Base-by-base conservation (phyloP, 2,888 invertebrate genomes). In the Escarpia spicata region DNA sequence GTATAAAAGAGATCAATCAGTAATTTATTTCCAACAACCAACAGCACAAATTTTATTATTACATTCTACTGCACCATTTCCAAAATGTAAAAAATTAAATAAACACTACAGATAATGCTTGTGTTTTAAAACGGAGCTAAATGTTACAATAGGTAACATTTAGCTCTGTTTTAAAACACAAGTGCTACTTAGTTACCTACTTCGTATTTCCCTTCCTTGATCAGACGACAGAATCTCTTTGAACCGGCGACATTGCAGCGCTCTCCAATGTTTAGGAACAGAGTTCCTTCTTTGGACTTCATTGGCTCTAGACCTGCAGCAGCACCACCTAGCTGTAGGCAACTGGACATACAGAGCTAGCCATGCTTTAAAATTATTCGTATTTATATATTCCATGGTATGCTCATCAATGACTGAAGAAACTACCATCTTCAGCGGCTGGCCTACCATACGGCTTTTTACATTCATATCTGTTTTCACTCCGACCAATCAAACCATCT, bases 231-330 rank as follows among this genome's bases (percentile, higher is more conserved):
- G 95, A 97, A 97, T 92, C 95, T 95, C 93, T 96, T 96, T 3
- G 97, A 97, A 6, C 97, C 97, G 92, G 97, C 97, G 10, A 97
- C 97, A 96, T 97, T 97, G 95, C 97, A 97, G 90, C 97, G 95
- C 94, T 97, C 97, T 45, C 97, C 97, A 94, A 97, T 97, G 95
- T 97, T 97, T 52, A 97, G 97, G 95, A 97, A 97, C 94, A 97
- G 97, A 2, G 97, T 97, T 93, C 96, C 95, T 26, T 96, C 96
- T 43, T 96, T 97, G 91, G 97, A 95, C 45, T 96, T 94, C 95
- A 97, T 96, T 3, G 97, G 97, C 94, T 97, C 97, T 90, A 97
- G 95, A 31, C 97, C 97, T 95, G 95, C n/a, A 91, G 52, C 45
- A 44, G n/a, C 12, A 44, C 44, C 52, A 45, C n/a, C 26, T 75